phyloP scores from a whole-genome alignment of 35 echinoderm and acorn worm genomes.

The Stichopus chloronotus region DNA sequence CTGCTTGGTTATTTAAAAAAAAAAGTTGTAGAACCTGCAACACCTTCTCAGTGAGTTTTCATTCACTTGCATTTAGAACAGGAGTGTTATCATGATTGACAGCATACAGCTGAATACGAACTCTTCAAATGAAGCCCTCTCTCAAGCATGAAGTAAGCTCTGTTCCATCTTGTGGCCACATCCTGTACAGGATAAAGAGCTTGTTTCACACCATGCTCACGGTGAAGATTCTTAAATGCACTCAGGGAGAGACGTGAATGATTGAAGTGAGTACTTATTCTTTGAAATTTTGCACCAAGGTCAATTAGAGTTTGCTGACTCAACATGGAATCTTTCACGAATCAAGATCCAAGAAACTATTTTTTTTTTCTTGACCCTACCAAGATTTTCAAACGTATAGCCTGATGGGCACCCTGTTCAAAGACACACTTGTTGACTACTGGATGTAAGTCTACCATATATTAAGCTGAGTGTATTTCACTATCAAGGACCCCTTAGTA shows the following conservation, averaged over 20 bases:
- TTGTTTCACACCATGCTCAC: conserved; percentile 3
- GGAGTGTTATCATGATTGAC: conserved; percentile 24
- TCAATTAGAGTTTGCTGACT: conserved; percentile 16
- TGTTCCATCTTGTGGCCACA: conserved; percentile 46
- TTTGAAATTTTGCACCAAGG: background rate
- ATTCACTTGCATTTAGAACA: conserved; percentile 25
- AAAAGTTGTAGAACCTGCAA: background rate
- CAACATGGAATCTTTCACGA: background rate
- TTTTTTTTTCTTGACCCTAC: too few species aligned
- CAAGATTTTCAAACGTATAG: too few species aligned
- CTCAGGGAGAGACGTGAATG: background rate
- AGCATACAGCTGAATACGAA: background rate
- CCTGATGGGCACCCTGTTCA: too few species aligned
- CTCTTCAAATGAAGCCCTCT: background rate
- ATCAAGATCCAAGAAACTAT: background rate
- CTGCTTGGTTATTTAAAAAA: conserved; percentile 33
- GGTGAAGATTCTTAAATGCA: conserved; percentile 5
- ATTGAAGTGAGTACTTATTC: conserved; percentile 37
- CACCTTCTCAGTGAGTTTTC: conserved; percentile 26
- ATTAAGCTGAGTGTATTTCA: too few species aligned
- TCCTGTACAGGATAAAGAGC: conserved; percentile 25
- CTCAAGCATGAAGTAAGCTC: conserved; percentile 31
- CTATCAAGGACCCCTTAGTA: too few species aligned
- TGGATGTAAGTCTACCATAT: too few species aligned
- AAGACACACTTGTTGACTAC: too few species aligned